Percentiles rank a stretch among this genome's conserved stretches.
These are phyloP conservation scores for Pentamera pediparva DNA, from an alignment of 53 echinoderm and acorn worm genomes.

Conservation along the genomic window DNA sequence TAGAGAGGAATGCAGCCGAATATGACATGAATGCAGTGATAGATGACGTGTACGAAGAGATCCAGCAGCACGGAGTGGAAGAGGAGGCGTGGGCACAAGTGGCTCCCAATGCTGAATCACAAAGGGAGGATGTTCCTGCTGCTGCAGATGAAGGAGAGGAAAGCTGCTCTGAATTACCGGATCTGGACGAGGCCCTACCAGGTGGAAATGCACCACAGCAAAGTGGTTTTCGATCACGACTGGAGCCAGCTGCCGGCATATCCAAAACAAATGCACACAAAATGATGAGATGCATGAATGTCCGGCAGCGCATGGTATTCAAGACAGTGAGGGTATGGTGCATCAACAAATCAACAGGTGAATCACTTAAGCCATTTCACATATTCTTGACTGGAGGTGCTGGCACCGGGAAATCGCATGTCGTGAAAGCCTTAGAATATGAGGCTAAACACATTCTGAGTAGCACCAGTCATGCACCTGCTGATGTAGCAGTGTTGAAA, in stretches of 20 bases:
- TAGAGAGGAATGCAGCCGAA: not conserved
- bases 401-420: slow-evolving; percentile 42
- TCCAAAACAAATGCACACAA: too few relatives aligned
- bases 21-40: not conserved
- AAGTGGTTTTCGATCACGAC: too few relatives aligned
- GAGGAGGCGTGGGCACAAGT: slow-evolving; percentile 34
- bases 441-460: slow-evolving; percentile 7
- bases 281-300: too few relatives aligned
- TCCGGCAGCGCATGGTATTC: too few relatives aligned
- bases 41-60: too few relatives aligned
- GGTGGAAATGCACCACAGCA: too few relatives aligned
- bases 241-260: too few relatives aligned
- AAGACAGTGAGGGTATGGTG: too few relatives aligned
- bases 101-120: slow-evolving; percentile 31
- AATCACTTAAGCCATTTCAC: slow-evolving; percentile 25
- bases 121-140: slow-evolving; percentile 18
- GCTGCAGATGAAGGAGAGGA: slow-evolving; percentile 7
- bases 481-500: not conserved
- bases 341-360: slow-evolving; percentile 6
- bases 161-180: too few relatives aligned
- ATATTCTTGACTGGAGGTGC: slow-evolving; percentile 49
- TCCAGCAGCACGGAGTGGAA: too few relatives aligned
- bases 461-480: not conserved
- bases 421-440: slow-evolving; percentile 13
- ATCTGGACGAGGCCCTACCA: too few relatives aligned